Evolutionary conservation across 2,888 invertebrate species (phyloP).

Genomic region (Nasonia oneida): DNA sequence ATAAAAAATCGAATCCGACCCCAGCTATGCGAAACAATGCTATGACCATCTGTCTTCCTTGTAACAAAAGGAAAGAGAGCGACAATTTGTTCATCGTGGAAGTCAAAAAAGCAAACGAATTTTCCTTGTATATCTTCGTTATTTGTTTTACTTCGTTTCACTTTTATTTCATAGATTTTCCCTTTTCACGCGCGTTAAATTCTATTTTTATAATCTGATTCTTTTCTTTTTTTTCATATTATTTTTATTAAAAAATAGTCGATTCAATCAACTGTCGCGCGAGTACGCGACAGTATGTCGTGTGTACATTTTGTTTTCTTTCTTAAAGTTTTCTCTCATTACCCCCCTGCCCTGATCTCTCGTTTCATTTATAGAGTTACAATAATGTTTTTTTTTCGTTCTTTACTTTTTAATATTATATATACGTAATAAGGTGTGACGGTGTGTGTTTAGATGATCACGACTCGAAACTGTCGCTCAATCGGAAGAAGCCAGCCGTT

Average conservation of each 20-base stretch:
- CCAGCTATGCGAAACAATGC: conserved; percentile 40
- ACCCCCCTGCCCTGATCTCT: conserved; percentile 33
- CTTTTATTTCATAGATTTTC: conserved; percentile 42
- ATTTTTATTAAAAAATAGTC: conserved; percentile 73
- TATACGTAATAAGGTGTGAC: conserved; percentile 59
- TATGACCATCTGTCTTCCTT: conserved; percentile 24
- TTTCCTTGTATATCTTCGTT: conserved; percentile 44
- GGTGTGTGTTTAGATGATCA: conserved; percentile 70
- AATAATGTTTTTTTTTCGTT: conserved; percentile 58
- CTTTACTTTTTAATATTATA: conserved; percentile 57
- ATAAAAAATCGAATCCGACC: conserved; percentile 57
- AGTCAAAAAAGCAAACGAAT: conserved; percentile 54
- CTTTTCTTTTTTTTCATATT: conserved; percentile 52
- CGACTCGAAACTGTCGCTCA: conserved; percentile 65
- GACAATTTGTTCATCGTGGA: conserved; percentile 57
- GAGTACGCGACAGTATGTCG: conserved; percentile 30
- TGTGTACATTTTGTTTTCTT: conserved; percentile 46
- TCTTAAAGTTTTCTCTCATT: conserved; percentile 46
- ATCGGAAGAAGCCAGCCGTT: conserved; percentile 64
- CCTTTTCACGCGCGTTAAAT: conserved; percentile 53
- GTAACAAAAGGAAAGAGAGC: conserved; percentile 56
- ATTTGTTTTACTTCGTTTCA: conserved; percentile 47
- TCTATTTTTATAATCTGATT: conserved; percentile 59
- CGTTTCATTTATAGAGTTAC: conserved; percentile 58
- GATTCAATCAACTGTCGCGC: conserved; percentile 70